phyloP scores from a whole-genome alignment of 1,140 invertebrate genomes.

The Drosophila takahashii region DNA sequence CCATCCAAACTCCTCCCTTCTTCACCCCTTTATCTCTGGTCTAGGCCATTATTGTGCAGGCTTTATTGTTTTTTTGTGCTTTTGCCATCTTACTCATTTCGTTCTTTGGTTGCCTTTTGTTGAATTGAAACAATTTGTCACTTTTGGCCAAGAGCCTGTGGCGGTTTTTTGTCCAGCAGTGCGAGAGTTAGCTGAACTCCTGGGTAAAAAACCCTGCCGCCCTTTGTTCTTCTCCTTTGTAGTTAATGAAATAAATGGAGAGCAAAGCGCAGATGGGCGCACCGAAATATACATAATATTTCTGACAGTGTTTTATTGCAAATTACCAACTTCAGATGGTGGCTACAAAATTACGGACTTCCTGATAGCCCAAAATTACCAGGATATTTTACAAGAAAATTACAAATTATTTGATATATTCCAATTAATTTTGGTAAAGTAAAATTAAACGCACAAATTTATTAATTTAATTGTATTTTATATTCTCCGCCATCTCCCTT shows the following conservation, averaged over 20 bases:
- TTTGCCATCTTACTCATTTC: constrained; percentile 37
- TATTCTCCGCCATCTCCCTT: neutral
- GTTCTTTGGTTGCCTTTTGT: constrained; percentile 60
- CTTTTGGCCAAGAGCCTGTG: constrained; percentile 70
- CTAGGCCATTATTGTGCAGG: constrained; percentile 56
- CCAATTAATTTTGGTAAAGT: neutral
- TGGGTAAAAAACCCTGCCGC: constrained; percentile 3
- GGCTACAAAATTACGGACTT: constrained; percentile 1
- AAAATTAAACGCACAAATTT: too few relatives aligned
- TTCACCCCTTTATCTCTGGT: constrained; percentile 17
- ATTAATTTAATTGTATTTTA: neutral
- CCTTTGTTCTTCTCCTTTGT: constrained; percentile 36
- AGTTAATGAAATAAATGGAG: constrained; percentile 78
- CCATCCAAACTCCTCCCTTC: constrained; percentile 19
- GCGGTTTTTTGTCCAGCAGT: constrained; percentile 50
- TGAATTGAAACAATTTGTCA: constrained; percentile 82
- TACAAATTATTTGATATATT: neutral
- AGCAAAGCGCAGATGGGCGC: constrained; percentile 51
- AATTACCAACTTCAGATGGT: constrained; percentile 30
- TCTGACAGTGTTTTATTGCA: constrained; percentile 58
- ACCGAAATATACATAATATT: constrained; percentile 54
- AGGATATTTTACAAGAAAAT: neutral
- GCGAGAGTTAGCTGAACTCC: constrained; percentile 11
- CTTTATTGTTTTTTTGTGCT: constrained; percentile 34
- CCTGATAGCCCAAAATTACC: constrained; percentile 16